These are phyloP conservation scores for Gadus macrocephalus DNA, from an alignment of 2,113 vertebrate genomes.

Conservation along the genomic window DNA sequence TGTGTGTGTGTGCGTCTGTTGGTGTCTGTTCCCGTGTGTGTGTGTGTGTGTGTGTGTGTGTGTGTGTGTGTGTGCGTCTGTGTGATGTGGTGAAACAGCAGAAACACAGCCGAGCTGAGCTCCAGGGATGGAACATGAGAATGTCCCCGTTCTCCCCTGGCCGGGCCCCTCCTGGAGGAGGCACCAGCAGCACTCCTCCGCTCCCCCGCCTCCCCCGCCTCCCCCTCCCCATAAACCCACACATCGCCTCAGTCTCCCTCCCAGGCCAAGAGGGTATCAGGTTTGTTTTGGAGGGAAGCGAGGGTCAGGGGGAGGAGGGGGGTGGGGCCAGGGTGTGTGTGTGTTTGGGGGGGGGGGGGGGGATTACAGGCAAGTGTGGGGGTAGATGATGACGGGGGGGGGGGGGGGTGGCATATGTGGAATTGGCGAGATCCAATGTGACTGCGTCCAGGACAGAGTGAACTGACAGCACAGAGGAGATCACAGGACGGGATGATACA, in stretches of 20 bases:
- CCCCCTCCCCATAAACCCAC: conserved; percentile 23
- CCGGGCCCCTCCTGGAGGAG: conserved; percentile 65
- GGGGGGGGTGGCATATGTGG: conserved; percentile 34
- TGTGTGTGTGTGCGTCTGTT: no score
- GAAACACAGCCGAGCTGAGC: conserved; percentile 58
- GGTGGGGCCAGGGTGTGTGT: no score
- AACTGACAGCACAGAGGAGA: conserved; percentile 15
- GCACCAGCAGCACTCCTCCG: conserved; percentile 41
- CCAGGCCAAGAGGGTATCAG: conserved; percentile 62
- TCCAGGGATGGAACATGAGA: conserved; percentile 66
- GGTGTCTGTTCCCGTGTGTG: no score
- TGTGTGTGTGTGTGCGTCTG: conserved; percentile 6
- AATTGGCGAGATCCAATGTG: conserved; percentile 31
- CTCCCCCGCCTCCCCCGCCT: conserved; percentile 30
- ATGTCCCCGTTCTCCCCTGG: conserved; percentile 54
- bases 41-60: background rate
- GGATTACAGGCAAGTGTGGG: no score
- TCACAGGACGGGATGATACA: conserved; percentile 1
- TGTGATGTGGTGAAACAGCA: conserved; percentile 63
- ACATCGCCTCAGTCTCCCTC: conserved; percentile 56
- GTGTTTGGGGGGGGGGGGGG: no score
- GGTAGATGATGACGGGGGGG: background rate
- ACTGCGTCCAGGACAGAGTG: conserved; percentile 17
- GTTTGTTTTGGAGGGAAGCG: conserved; percentile 62
- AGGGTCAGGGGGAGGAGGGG: background rate